phyloP scores from a whole-genome alignment of 2,797 vertebrate species.

The Triplophysa yarkandensis region DNA sequence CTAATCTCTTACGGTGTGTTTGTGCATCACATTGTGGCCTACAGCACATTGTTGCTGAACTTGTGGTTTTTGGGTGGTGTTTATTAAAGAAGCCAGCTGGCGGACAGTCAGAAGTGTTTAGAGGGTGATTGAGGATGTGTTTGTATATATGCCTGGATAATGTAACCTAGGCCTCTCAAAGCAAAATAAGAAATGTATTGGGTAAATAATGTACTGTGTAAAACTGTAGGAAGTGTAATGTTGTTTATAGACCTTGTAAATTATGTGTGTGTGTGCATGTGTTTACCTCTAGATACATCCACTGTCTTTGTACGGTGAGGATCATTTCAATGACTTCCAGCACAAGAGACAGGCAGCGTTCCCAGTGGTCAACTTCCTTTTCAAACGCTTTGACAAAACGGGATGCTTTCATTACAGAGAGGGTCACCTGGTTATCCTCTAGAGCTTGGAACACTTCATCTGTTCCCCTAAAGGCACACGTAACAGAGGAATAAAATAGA shows the following conservation, averaged over 20 bases:
- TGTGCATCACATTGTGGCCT: slow-evolving; percentile 32
- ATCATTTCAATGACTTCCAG: slow-evolving; percentile 86
- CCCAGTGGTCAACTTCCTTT: slow-evolving; percentile 85
- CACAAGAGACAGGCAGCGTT: slow-evolving; percentile 81
- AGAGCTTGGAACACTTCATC: slow-evolving; percentile 85
- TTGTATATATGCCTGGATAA: slow-evolving; percentile 12
- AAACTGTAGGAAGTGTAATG: slow-evolving; percentile 9
- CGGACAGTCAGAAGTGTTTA: slow-evolving; percentile 7
- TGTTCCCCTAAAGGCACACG: slow-evolving; percentile 71
- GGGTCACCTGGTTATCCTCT: slow-evolving; percentile 85
- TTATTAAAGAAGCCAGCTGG: background rate
- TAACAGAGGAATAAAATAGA: slow-evolving; percentile 10
- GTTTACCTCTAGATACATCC: slow-evolving; percentile 89
- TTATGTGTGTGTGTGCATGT: background rate
- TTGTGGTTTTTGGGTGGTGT: background rate
- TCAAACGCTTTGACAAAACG: slow-evolving; percentile 86
- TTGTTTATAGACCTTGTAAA: background rate
- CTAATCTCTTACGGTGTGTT: slow-evolving; percentile 41
- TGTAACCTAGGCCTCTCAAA: slow-evolving; percentile 4
- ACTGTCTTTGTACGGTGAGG: slow-evolving; percentile 84
- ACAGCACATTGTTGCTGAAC: background rate
- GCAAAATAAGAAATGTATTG: background rate
- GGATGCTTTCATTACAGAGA: slow-evolving; percentile 89
- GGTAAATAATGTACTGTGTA: slow-evolving; percentile 15
- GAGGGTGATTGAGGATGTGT: slow-evolving; percentile 1